A percentile compares a stretch with the other conserved stretches of the same genome.
Conservation (phyloP, 2,888 invertebrate genomes). For the Acanthococcus lagerstroemiae region DNA sequence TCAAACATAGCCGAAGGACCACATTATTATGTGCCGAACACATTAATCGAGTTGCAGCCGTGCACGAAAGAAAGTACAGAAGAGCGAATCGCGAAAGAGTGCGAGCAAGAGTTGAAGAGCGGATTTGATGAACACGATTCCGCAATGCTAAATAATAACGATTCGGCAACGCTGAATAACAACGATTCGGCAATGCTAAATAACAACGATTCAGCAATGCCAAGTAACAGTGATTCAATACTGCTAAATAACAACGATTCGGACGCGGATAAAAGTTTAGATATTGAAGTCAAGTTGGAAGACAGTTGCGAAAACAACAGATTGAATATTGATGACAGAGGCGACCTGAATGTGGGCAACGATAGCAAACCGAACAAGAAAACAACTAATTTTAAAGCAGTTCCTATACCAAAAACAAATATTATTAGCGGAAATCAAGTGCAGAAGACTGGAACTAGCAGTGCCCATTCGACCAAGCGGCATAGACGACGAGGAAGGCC, state of each 20-base stretch:
- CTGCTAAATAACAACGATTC: neutral
- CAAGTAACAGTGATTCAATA: too few species aligned
- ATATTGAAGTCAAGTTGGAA: constrained; percentile 15
- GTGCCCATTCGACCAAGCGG: constrained; percentile 1
- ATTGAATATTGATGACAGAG: neutral
- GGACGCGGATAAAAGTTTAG: neutral
- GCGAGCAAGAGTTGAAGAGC: too few species aligned
- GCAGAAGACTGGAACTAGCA: neutral
- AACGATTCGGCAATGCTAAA: too few species aligned
- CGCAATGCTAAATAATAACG: too few species aligned
- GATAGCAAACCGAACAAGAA: too few species aligned
- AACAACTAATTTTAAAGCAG: neutral
- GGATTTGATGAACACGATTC: too few species aligned
- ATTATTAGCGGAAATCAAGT: constrained; percentile 5
- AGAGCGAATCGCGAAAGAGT: neutral
- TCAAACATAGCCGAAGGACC: constrained; percentile 7
- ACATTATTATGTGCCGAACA: constrained; percentile 6
- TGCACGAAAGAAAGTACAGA: neutral
- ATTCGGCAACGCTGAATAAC: neutral
- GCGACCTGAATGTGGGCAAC: neutral
- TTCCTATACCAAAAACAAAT: constrained; percentile 4
- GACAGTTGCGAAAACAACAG: neutral
- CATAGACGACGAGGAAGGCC: constrained; percentile 20
- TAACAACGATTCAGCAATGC: too few species aligned
- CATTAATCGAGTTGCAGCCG: constrained; percentile 2